Evolutionary conservation across 2,888 invertebrate species (phyloP).

Genomic region (Drosophila prostipennis): DNA sequence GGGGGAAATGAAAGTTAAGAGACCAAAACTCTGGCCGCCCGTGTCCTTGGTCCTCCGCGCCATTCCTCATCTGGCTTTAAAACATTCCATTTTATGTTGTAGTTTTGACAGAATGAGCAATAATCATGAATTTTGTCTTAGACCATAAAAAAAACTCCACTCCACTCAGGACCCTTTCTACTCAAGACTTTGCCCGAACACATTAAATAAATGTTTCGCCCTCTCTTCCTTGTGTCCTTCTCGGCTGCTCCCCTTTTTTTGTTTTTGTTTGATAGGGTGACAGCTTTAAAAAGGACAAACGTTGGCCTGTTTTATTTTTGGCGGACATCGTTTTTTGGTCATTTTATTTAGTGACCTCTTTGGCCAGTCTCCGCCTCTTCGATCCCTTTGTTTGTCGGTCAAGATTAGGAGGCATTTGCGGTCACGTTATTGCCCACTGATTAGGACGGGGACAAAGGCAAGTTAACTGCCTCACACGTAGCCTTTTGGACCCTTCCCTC

Average conservation of each 20-base stretch:
- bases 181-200: constrained; percentile 63
- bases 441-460: constrained; percentile 65
- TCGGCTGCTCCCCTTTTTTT: constrained; percentile 24
- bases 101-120: constrained; percentile 80
- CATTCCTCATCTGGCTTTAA: constrained; percentile 77
- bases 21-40: background rate
- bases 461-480: constrained; percentile 69
- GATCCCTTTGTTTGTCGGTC: constrained; percentile 60
- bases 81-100: constrained; percentile 78
- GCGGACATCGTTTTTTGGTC: constrained; percentile 30
- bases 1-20: constrained; percentile 3
- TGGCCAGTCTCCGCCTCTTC: constrained; percentile 38
- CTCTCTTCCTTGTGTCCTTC: constrained; percentile 43
- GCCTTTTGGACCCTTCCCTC: constrained; percentile 15
- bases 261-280: constrained; percentile 52
- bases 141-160: constrained; percentile 62
- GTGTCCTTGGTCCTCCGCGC: constrained; percentile 13
- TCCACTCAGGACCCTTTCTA: constrained; percentile 16
- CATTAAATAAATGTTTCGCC: constrained; percentile 81
- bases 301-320: constrained; percentile 65
- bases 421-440: constrained; percentile 80
- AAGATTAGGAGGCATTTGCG: constrained; percentile 76
- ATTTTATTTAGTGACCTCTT: constrained; percentile 68
- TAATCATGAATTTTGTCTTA: constrained; percentile 79
- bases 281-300: constrained; percentile 76